phyloP scores from a whole-genome alignment of 2,888 invertebrate genomes.

The Colostygia pectinataria region DNA sequence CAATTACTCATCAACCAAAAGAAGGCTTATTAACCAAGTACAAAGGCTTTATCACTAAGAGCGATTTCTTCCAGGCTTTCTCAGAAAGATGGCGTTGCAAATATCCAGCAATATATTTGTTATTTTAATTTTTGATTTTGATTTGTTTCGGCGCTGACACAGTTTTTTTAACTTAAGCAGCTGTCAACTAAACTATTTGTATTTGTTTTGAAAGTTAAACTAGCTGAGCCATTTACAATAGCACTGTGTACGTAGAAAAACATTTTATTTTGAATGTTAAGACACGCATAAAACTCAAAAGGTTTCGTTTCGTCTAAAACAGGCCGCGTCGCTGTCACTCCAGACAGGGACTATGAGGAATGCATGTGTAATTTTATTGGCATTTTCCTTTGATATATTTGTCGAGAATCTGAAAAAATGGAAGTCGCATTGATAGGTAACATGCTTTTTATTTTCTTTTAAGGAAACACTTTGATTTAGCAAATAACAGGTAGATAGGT shows the following conservation, averaged over 20 bases:
- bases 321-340: slow-evolving; percentile 27
- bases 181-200: no score
- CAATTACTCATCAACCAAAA: no score
- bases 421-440: slow-evolving; percentile 1
- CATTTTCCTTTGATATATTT: slow-evolving; percentile 22
- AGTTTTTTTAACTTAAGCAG: no score
- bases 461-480: neutral
- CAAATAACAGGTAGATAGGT: no score
- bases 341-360: slow-evolving; percentile 20
- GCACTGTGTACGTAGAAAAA: slow-evolving; percentile 6
- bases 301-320: slow-evolving; percentile 17
- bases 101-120: no score
- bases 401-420: slow-evolving; percentile 10
- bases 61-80: no score
- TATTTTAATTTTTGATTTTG: no score
- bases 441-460: neutral
- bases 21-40: no score
- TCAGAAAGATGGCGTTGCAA: no score
- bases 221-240: neutral
- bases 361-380: slow-evolving; percentile 33
- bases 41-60: no score
- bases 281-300: slow-evolving; percentile 33
- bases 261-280: slow-evolving; percentile 27
- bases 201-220: neutral
- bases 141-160: no score